Evolutionary conservation across 1,140 invertebrate species (phyloP).

Genomic region (Drosophila orosa): DNA sequence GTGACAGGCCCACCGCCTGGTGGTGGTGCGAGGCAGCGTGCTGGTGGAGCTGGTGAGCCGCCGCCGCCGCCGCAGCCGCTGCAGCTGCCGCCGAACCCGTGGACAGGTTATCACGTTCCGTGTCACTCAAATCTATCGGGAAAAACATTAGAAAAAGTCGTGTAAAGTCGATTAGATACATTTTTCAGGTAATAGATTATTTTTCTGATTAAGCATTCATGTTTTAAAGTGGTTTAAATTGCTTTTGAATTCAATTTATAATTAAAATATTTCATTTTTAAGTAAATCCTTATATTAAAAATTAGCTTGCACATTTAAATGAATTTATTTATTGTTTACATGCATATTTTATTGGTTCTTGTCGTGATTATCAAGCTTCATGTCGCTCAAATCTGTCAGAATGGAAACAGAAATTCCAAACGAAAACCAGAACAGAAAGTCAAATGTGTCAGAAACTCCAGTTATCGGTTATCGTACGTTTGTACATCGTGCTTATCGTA

Average conservation of each 20-base stretch:
- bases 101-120: slow-evolving; percentile 83
- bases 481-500: slow-evolving; percentile 4
- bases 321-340: background rate
- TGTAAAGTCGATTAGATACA: background rate
- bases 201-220: background rate
- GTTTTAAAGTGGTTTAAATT: background rate
- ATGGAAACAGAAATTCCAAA: slow-evolving; percentile 84
- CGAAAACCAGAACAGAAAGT: background rate
- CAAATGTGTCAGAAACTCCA: slow-evolving; percentile 30
- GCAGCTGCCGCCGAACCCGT: slow-evolving; percentile 73
- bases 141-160: slow-evolving; percentile 75
- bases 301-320: background rate
- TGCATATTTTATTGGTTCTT: background rate
- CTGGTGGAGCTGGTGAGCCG: slow-evolving; percentile 71
- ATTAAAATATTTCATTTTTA: background rate
- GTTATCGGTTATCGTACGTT: slow-evolving; percentile 39
- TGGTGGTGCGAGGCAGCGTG: slow-evolving; percentile 66
- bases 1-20: slow-evolving; percentile 61
- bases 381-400: slow-evolving; percentile 81
- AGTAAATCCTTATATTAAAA: background rate
- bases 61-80: slow-evolving; percentile 67
- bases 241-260: background rate
- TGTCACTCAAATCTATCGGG: slow-evolving; percentile 82
- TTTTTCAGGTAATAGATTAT: background rate
- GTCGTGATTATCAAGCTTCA: slow-evolving; percentile 73